Evolutionary conservation across 1,140 invertebrate genomes (phyloP).

Genomic region (Zeugodacus cucurbitae): DNA sequence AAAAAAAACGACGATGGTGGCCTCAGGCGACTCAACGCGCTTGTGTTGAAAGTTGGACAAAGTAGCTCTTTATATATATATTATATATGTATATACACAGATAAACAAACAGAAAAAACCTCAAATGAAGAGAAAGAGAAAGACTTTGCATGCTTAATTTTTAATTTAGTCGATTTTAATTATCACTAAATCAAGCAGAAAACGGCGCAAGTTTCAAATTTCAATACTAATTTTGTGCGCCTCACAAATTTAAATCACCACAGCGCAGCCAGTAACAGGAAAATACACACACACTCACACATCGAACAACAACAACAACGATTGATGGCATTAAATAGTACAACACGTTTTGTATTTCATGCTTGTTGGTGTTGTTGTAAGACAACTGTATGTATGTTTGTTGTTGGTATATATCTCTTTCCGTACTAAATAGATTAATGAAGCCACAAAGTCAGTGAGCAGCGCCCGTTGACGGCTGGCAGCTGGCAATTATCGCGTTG

Average conservation of each 20-base stretch:
- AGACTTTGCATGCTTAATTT: not conserved
- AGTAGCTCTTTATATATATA: not conserved
- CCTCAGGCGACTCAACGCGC: not conserved
- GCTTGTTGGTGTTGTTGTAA: not conserved
- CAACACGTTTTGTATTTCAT: conserved; percentile 14
- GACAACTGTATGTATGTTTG: too few relatives aligned
- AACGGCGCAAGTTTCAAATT: conserved; percentile 32
- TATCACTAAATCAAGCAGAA: not conserved
- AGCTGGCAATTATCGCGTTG: not conserved
- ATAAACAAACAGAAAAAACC: not conserved
- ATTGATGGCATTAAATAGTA: not conserved
- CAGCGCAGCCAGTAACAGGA: not conserved
- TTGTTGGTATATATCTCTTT: too few relatives aligned
- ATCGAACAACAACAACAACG: not conserved
- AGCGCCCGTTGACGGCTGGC: not conserved
- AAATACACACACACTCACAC: not conserved
- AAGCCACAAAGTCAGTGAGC: not conserved
- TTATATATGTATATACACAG: not conserved
- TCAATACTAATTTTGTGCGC: conserved; percentile 23
- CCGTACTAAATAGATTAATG: not conserved
- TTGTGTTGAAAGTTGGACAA: not conserved
- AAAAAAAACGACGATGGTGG: not conserved
- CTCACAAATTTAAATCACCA: not conserved
- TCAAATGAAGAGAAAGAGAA: not conserved
- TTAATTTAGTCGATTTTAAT: conserved; percentile 23